These are phyloP conservation scores for Gymnocephalus cernua DNA, from an alignment of 2,113 vertebrate species.

Conservation along the genomic window DNA sequence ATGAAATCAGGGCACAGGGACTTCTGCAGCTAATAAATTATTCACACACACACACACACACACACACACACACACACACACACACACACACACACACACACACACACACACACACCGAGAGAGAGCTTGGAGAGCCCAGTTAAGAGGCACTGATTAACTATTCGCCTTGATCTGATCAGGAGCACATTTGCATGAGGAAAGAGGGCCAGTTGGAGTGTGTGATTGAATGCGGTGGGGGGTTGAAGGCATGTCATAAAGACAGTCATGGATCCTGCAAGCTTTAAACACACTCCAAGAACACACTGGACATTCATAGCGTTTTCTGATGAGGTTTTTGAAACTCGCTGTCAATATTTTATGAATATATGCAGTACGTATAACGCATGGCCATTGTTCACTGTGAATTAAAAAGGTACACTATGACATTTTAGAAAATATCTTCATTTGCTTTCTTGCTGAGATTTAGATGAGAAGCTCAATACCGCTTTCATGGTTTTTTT, in stretches of 20 bases:
- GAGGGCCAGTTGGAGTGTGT: not conserved
- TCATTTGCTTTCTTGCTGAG: not conserved
- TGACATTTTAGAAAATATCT: not conserved
- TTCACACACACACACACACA: slow-evolving; percentile 39
- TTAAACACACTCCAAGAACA: not conserved
- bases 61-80: not conserved
- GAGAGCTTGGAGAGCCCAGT: slow-evolving; percentile 37
- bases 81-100: slow-evolving; percentile 7
- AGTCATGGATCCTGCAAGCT: not conserved
- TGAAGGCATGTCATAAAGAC: not conserved
- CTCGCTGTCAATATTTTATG: not conserved
- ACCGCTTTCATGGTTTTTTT: not conserved
- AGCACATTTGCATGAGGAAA: slow-evolving; percentile 61
- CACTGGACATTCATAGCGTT: not conserved
- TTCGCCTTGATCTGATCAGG: slow-evolving; percentile 76
- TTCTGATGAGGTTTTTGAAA: not conserved
- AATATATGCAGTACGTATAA: too few species aligned
- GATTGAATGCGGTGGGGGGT: not conserved
- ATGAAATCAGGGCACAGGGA: slow-evolving; percentile 64
- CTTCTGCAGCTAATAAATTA: slow-evolving; percentile 59
- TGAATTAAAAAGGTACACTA: not conserved
- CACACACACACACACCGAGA: not conserved
- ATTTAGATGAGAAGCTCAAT: not conserved
- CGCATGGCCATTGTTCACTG: too few species aligned
- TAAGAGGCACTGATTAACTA: slow-evolving; percentile 70